Conservation (phyloP, 2,113 vertebrate species). For the Salminus brasiliensis region DNA sequence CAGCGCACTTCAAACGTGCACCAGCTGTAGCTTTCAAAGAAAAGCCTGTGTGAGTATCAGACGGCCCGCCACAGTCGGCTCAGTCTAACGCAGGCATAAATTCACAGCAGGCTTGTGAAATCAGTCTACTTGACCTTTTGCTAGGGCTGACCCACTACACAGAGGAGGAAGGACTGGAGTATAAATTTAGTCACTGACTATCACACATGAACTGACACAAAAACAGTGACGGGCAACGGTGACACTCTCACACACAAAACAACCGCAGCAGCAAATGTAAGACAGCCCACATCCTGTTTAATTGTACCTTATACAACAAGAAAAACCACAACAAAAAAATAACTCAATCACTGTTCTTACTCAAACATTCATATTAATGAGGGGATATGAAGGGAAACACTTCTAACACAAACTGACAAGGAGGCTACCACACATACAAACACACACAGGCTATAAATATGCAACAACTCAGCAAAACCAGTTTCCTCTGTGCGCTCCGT, state of each 20-base stretch:
- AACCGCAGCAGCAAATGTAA: constrained; percentile 50
- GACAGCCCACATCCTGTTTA: constrained; percentile 64
- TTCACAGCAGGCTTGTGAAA: constrained; percentile 65
- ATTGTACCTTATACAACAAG: constrained; percentile 33
- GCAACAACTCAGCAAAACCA: constrained; percentile 43
- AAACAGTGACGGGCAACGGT: neutral
- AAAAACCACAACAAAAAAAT: constrained; percentile 38
- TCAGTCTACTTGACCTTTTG: constrained; percentile 68
- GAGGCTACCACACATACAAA: neutral
- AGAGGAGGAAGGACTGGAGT: constrained; percentile 1
- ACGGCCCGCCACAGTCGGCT: neutral
- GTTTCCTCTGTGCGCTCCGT: constrained; percentile 46
- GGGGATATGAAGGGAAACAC: neutral
- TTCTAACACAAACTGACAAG: neutral
- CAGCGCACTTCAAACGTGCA: constrained; percentile 57
- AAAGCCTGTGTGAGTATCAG: constrained; percentile 7
- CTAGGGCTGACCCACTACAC: constrained; percentile 67
- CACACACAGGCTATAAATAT: constrained; percentile 41
- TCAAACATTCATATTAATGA: constrained; percentile 30
- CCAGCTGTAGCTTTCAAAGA: neutral
- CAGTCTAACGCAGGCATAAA: constrained; percentile 59
- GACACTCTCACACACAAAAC: constrained; percentile 30
- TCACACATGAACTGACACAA: constrained; percentile 11
- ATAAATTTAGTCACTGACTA: constrained; percentile 38
- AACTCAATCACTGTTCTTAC: neutral